Conservation (phyloP, 2,888 invertebrate genomes). For the Flexamia atlantica region DNA sequence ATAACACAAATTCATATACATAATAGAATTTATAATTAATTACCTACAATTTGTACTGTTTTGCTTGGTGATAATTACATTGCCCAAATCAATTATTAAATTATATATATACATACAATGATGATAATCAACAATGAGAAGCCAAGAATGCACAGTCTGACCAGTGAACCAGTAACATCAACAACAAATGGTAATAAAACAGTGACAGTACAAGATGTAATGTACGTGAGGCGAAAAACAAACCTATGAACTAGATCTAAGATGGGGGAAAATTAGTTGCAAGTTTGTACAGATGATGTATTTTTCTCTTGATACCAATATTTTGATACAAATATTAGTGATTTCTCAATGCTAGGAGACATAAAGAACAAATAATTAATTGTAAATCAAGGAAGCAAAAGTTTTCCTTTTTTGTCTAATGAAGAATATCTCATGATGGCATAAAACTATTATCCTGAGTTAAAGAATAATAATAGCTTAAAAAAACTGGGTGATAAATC, state of each 20-base stretch:
- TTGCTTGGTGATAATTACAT: constrained; percentile 42
- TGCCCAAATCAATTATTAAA: constrained; percentile 42
- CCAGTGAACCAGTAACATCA: constrained; percentile 55
- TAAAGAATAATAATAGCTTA: too few relatives aligned
- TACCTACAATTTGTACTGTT: constrained; percentile 56
- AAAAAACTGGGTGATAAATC: too few relatives aligned
- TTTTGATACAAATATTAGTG: constrained; percentile 6
- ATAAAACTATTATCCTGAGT: too few relatives aligned
- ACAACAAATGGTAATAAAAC: constrained; percentile 56
- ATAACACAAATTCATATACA: constrained; percentile 48
- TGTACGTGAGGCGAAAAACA: constrained; percentile 4
- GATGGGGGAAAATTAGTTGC: constrained; percentile 6
- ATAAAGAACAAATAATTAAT: not conserved
- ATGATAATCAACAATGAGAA: constrained; percentile 51
- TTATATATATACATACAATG: constrained; percentile 51
- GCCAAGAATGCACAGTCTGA: constrained; percentile 57
- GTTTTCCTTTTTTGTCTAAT: too few relatives aligned
- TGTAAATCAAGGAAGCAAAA: not conserved
- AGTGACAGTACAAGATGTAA: constrained; percentile 42
- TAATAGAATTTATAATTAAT: constrained; percentile 28
- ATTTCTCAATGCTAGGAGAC: not conserved
- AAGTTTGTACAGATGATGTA: constrained; percentile 55
- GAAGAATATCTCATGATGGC: too few relatives aligned
- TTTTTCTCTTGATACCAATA: not conserved
- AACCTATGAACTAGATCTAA: constrained; percentile 38